phyloP scores from a whole-genome alignment of 2,888 invertebrate genomes.

The Hypomecis atomaria region DNA sequence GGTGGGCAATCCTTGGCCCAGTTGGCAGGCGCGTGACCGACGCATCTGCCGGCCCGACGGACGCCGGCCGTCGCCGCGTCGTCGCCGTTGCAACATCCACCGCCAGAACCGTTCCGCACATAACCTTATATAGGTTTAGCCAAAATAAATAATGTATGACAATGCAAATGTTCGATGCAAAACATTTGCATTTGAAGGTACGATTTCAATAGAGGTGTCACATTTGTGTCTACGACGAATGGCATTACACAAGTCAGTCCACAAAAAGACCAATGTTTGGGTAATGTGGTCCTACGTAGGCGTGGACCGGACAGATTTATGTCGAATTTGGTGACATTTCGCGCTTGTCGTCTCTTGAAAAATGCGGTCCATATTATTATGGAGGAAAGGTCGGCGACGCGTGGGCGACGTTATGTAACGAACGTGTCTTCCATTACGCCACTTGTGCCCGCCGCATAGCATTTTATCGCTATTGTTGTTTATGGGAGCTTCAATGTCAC shows the following conservation, averaged over 20 bases:
- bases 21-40: conserved; percentile 68
- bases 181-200: conserved; percentile 32
- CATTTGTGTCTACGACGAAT: conserved; percentile 21
- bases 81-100: conserved; percentile 53
- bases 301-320: conserved; percentile 28
- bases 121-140: conserved; percentile 46
- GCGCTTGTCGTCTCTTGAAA: conserved; percentile 43
- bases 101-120: conserved; percentile 52
- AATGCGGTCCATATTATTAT: conserved; percentile 45
- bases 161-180: conserved; percentile 39
- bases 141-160: conserved; percentile 35
- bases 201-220: conserved; percentile 30
- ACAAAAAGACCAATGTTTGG: conserved; percentile 26
- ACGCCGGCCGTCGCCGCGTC: conserved; percentile 44
- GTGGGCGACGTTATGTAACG: conserved; percentile 61
- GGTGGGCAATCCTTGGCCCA: conserved; percentile 73
- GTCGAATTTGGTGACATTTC: conserved; percentile 45
- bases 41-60: conserved; percentile 59
- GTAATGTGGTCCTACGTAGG: conserved; percentile 18
- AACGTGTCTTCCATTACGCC: conserved; percentile 52
- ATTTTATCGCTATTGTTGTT: conserved; percentile 61
- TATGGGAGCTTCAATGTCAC: conserved; percentile 71
- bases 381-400: conserved; percentile 58
- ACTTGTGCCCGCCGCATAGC: conserved; percentile 44
- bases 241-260: conserved; percentile 18